These are phyloP conservation scores for Hydropsyche tenuis DNA, from an alignment of 1,140 invertebrate genomes.

Conservation along the genomic window DNA sequence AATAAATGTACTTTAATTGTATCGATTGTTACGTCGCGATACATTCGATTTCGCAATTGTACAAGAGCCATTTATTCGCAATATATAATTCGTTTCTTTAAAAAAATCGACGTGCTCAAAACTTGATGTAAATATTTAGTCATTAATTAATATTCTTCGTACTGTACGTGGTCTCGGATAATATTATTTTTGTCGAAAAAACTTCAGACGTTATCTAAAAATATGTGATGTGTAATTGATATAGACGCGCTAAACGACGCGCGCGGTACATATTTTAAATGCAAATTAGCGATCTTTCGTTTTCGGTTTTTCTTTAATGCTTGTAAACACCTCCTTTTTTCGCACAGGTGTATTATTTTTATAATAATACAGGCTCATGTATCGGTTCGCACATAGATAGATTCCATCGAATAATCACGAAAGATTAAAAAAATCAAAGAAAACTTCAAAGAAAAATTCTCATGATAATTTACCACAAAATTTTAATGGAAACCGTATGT, in stretches of 20 bases:
- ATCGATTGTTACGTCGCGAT: no score
- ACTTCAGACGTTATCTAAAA: not conserved
- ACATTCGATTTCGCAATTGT: no score
- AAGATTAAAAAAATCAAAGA: no score
- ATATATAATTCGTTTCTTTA: no score
- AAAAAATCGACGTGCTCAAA: no score
- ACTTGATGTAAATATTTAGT: not conserved
- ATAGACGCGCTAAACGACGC: conserved; percentile 5
- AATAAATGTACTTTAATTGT: no score
- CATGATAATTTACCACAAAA: no score
- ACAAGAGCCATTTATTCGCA: no score
- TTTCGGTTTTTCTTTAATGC: not conserved
- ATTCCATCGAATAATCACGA: no score
- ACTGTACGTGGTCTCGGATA: not conserved
- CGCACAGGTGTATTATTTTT: not conserved
- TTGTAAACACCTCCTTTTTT: not conserved
- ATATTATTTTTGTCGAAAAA: not conserved
- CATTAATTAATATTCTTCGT: not conserved
- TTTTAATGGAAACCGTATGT: no score
- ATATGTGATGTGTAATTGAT: conserved; percentile 11
- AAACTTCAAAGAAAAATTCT: no score
- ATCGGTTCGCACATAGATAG: no score
- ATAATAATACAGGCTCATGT: not conserved
- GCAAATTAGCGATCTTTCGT: conserved; percentile 7
- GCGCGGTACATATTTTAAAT: conserved; percentile 9